Evolutionary conservation across 37 sponge, comb jelly and placozoan genomes (phyloP), one percentile per base, ranked within the genome.

Genomic region (Spongilla lacustris): DNA sequence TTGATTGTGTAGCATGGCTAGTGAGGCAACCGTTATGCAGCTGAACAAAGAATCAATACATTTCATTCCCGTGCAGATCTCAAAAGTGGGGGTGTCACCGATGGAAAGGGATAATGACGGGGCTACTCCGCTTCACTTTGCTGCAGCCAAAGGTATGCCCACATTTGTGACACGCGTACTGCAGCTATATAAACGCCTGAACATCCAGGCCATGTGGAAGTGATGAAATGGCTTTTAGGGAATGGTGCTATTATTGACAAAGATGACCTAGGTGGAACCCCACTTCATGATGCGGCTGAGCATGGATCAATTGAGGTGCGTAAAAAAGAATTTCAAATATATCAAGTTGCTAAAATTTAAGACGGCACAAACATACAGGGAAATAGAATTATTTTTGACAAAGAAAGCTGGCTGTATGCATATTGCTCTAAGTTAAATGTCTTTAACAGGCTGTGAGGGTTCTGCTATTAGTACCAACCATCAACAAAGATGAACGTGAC

Each of bases 271-370:
- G 94, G 94, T 21, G 88, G 88, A 2, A 94, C 94, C 27, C 94
- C 94, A 68, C 83, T 94, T 11, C 94, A 94, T 46, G 94, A 94
- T 83, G 94, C 94, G 23, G 94, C 94, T n/a, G 91, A 94, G 68
- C 91, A 94, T 74, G 94, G 94, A 37, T 91, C 90, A 71, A 23
- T 87, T 11, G 85, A 90, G 83, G 90, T 92, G 28, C n/a, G n/a
- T n/a, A n/a, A n/a, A n/a, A n/a, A n/a, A n/a, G n/a, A n/a, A n/a
- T n/a, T n/a, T n/a, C n/a, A n/a, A n/a, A n/a, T n/a, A n/a, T n/a
- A n/a, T n/a, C n/a, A n/a, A n/a, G n/a, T n/a, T n/a, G n/a, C n/a
- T n/a, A n/a, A n/a, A n/a, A n/a, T n/a, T n/a, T n/a, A n/a, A n/a
- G n/a, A n/a, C n/a, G n/a, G n/a, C n/a, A n/a, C n/a, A n/a, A n/a